Percentiles rank a stretch among this genome's conserved stretches.
phyloP scores from a whole-genome alignment of 35 echinoderm and acorn worm species.

The Patiria miniata region DNA sequence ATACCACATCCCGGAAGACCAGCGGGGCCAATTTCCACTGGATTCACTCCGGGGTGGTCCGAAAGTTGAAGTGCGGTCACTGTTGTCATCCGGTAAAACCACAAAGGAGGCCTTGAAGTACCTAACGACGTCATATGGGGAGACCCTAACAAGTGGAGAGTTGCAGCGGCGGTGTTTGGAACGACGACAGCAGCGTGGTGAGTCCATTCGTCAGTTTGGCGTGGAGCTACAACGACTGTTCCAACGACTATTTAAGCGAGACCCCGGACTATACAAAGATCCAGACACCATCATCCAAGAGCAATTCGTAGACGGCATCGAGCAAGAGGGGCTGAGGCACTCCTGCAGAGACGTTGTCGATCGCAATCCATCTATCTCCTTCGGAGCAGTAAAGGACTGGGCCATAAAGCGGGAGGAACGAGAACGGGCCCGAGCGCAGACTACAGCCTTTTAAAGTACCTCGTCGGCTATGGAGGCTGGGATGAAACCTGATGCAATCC shows the following conservation, averaged over 20 bases:
- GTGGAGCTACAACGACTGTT: not conserved
- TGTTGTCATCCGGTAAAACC: not conserved
- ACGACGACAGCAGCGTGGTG: not conserved
- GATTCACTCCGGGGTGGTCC: not conserved
- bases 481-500: not conserved
- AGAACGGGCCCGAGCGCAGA: not conserved
- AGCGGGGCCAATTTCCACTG: not conserved
- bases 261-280: not conserved
- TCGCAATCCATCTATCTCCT: not conserved
- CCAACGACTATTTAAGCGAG: not conserved
- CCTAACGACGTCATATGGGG: not conserved
- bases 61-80: not conserved
- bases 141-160: not conserved
- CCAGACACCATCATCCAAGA: not conserved
- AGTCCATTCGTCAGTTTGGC: not conserved
- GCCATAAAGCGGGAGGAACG: not conserved
- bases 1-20: slow-evolving; percentile 10
- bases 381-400: not conserved
- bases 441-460: not conserved
- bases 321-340: not conserved
- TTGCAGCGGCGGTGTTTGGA: not conserved
- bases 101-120: not conserved
- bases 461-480: not conserved
- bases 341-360: not conserved
- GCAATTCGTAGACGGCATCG: not conserved